Percentiles rank a stretch among this genome's conserved stretches.
phyloP scores from a whole-genome alignment of 2,113 vertebrate genomes.

The Centropus bengalensis region DNA sequence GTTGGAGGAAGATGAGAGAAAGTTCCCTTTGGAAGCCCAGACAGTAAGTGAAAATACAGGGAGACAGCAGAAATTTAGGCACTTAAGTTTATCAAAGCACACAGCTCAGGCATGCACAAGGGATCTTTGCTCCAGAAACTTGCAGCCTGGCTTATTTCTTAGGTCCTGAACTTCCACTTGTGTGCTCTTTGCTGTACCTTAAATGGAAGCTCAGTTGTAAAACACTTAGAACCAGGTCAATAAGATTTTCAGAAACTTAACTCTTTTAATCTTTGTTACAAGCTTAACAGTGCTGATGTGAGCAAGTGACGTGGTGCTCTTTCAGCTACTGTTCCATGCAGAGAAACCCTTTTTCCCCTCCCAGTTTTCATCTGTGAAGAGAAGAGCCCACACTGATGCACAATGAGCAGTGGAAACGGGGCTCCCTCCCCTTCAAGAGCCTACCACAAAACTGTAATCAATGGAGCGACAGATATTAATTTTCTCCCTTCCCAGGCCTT shows the following conservation, averaged over 20 bases:
- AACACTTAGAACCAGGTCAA: background rate
- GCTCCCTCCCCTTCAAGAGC: background rate
- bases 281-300: background rate
- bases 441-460: background rate
- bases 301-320: background rate
- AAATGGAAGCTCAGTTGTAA: background rate
- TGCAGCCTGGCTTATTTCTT: background rate
- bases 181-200: background rate
- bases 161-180: background rate
- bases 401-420: background rate
- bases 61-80: background rate
- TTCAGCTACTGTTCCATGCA: background rate
- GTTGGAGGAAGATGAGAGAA: background rate
- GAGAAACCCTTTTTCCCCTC: background rate
- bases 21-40: background rate
- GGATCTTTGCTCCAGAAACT: background rate
- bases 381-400: background rate
- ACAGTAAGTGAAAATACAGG: background rate
- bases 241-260: background rate
- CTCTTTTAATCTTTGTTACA: background rate
- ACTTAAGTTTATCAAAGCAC: background rate
- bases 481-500: background rate
- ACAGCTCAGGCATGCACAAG: background rate
- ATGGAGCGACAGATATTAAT: background rate
- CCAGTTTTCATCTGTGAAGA: background rate